Evolutionary conservation across 2,888 invertebrate genomes (phyloP).

Genomic region (Doris montereyensis): DNA sequence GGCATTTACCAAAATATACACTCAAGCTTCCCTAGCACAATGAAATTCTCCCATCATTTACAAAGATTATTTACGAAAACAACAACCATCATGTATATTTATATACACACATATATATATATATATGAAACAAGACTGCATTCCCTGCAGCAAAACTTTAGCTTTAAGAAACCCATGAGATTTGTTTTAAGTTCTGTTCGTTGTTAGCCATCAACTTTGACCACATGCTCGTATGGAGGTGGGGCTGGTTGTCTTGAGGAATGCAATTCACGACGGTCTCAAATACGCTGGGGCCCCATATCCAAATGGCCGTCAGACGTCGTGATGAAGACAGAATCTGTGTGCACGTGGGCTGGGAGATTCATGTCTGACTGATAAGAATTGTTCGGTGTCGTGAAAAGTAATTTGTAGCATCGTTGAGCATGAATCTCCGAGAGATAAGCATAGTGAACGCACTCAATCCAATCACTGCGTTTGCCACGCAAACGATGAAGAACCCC

Average conservation of each 20-base stretch:
- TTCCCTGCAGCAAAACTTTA: too few relatives aligned
- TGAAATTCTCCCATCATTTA: too few relatives aligned
- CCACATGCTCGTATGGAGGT: slow-evolving; percentile 35
- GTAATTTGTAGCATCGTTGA: too few relatives aligned
- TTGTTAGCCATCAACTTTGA: neutral
- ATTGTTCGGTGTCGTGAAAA: too few relatives aligned
- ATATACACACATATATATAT: too few relatives aligned
- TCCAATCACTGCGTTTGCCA: slow-evolving; percentile 23
- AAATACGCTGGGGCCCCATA: slow-evolving; percentile 29
- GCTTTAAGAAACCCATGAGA: too few relatives aligned
- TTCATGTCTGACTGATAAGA: slow-evolving; percentile 17
- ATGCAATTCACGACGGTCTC: slow-evolving; percentile 42
- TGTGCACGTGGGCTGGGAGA: neutral
- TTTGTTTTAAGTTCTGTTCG: too few relatives aligned
- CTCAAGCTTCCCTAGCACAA: too few relatives aligned
- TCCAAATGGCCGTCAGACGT: slow-evolving; percentile 20
- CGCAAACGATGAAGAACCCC: slow-evolving; percentile 38
- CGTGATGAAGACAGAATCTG: slow-evolving; percentile 8
- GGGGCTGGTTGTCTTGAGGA: slow-evolving; percentile 32
- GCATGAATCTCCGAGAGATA: slow-evolving; percentile 28
- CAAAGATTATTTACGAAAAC: too few relatives aligned
- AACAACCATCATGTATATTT: too few relatives aligned
- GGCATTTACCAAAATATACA: too few relatives aligned
- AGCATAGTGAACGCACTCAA: slow-evolving; percentile 36
- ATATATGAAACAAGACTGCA: too few relatives aligned